Percentiles rank a stretch among this genome's conserved stretches.
Evolutionary conservation across 2,113 vertebrate genomes (phyloP).

Genomic region (Phyllostomus hastatus): DNA sequence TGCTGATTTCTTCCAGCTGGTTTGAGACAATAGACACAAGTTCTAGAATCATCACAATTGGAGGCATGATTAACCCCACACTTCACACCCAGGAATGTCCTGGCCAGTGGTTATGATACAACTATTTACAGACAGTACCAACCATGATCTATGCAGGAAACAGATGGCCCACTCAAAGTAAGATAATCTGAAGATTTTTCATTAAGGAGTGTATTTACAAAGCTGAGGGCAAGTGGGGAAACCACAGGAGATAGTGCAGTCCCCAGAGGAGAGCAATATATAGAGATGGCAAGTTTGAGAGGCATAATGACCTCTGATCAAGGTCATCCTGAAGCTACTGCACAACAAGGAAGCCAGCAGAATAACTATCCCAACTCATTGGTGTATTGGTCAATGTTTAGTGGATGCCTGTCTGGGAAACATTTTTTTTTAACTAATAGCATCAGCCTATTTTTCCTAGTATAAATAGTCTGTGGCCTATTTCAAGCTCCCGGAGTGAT

Average conservation of each 20-base stretch:
- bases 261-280: background rate
- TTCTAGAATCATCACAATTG: background rate
- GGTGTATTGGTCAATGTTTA: background rate
- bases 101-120: background rate
- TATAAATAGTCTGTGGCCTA: background rate
- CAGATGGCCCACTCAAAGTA: background rate
- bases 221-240: background rate
- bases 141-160: background rate
- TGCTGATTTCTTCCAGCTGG: background rate
- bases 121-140: background rate
- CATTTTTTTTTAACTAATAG: background rate
- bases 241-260: background rate
- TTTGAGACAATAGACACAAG: background rate
- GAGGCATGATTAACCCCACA: background rate
- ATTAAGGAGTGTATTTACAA: background rate
- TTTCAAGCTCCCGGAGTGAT: background rate
- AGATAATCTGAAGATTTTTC: background rate
- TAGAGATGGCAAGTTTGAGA: background rate
- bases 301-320: background rate
- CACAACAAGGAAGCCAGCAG: background rate
- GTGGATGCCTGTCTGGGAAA: background rate
- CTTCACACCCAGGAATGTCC: background rate
- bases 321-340: background rate
- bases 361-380: background rate
- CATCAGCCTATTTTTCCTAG: background rate